Conservation (phyloP, 1,140 invertebrate species). For the Chironomus striatipennis region DNA sequence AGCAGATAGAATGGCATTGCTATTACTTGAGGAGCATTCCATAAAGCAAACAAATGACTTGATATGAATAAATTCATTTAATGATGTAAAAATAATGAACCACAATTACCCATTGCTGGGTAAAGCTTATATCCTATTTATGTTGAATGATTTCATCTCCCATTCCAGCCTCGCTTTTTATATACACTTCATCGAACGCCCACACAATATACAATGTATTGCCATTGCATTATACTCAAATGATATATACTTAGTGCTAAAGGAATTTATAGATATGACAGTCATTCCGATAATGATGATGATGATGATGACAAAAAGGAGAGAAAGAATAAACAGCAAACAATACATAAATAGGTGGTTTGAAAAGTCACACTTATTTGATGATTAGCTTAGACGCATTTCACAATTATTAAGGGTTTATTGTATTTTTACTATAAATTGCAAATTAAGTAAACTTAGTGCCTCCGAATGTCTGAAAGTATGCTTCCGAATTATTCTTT, state of each 20-base stretch:
- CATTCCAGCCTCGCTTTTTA: background rate
- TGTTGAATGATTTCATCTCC: background rate
- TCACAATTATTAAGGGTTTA: no score
- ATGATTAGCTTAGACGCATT: no score
- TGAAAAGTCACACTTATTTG: no score
- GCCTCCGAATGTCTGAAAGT: no score
- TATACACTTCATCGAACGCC: background rate
- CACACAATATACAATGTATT: background rate
- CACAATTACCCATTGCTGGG: background rate
- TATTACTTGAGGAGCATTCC: background rate
- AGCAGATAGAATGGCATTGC: background rate
- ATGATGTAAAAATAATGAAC: slow-evolving; percentile 4
- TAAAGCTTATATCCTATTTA: background rate
- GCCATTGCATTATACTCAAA: background rate
- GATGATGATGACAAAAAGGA: background rate
- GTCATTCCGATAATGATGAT: background rate
- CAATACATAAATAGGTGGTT: no score
- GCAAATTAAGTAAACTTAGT: no score
- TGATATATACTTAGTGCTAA: no score
- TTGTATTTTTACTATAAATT: no score
- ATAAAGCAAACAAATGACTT: background rate
- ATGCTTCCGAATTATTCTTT: no score
- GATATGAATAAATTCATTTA: background rate
- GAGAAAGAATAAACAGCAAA: no score
- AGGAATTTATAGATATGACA: no score